Evolutionary conservation across 2,888 invertebrate species (phyloP).

Genomic region (Limnephilus auricula): DNA sequence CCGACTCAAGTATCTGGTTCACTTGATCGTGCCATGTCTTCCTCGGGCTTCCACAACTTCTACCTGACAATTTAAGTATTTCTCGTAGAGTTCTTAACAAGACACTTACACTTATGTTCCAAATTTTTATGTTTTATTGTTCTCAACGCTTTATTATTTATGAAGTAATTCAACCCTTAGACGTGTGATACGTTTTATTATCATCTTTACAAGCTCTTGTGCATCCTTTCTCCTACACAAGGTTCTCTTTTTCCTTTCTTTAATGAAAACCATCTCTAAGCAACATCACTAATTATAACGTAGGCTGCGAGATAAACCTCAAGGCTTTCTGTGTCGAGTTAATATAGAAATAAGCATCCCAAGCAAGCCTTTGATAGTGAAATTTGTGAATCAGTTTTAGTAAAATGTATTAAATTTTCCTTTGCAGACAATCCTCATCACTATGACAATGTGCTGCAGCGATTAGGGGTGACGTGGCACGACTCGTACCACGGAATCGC

Average conservation of each 20-base stretch:
- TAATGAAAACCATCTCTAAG: background rate
- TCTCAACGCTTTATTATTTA: background rate
- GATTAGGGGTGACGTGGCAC: conserved; percentile 80
- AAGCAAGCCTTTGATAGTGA: no score
- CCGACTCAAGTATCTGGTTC: no score
- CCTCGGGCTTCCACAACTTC: no score
- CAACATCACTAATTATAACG: background rate
- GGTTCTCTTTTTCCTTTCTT: background rate
- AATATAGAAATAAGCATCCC: background rate
- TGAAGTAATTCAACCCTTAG: background rate
- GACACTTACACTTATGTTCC: background rate
- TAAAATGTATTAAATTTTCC: background rate
- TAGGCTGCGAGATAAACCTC: background rate
- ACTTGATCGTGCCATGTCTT: no score
- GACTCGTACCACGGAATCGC: conserved; percentile 83
- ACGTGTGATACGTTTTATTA: background rate
- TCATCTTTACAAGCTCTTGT: background rate
- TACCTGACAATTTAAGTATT: background rate
- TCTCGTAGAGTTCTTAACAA: background rate
- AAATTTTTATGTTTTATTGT: background rate
- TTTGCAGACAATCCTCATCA: conserved; percentile 78
- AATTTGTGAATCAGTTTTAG: no score
- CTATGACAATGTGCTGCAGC: conserved; percentile 81
- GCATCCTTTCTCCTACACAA: background rate
- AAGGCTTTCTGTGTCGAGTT: no score